Conservation (phyloP, 2,113 vertebrate genomes). For the Xyrauchen texanus region DNA sequence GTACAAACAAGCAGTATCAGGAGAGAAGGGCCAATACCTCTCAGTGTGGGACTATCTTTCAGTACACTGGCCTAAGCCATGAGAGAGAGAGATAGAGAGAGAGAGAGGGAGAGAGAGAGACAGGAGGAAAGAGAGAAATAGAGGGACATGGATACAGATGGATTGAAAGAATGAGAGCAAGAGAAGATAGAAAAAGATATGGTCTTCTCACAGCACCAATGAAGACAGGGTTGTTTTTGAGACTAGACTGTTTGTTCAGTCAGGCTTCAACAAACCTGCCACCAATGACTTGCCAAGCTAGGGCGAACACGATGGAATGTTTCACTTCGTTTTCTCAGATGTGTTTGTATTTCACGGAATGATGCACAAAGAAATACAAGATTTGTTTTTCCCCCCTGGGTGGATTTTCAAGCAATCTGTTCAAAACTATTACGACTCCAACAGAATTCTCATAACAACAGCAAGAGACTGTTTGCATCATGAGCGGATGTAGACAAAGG, state of each 20-base stretch:
- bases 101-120: neutral
- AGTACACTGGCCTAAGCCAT: slow-evolving; percentile 23
- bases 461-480: slow-evolving; percentile 21
- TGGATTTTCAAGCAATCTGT: slow-evolving; percentile 38
- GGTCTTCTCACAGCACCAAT: neutral
- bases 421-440: slow-evolving; percentile 24
- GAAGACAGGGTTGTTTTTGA: slow-evolving; percentile 32
- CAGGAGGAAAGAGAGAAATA: no score
- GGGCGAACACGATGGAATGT: slow-evolving; percentile 47
- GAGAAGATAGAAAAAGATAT: no score
- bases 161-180: no score
- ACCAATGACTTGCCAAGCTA: slow-evolving; percentile 39
- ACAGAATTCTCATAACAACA: slow-evolving; percentile 28
- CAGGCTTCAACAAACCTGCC: slow-evolving; percentile 43
- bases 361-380: slow-evolving; percentile 43
- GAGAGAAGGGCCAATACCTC: slow-evolving; percentile 22
- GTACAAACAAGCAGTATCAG: slow-evolving; percentile 52
- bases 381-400: slow-evolving; percentile 26
- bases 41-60: slow-evolving; percentile 33
- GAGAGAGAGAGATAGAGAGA: neutral
- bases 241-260: slow-evolving; percentile 48
- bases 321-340: slow-evolving; percentile 49
- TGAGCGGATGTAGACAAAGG: slow-evolving; percentile 12
- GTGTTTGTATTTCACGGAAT: slow-evolving; percentile 49
- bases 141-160: no score